A percentile compares a stretch with the other conserved stretches of the same genome.
Evolutionary conservation across 2,888 invertebrate species (phyloP).

Genomic region (Trileptium ribeirensis): DNA sequence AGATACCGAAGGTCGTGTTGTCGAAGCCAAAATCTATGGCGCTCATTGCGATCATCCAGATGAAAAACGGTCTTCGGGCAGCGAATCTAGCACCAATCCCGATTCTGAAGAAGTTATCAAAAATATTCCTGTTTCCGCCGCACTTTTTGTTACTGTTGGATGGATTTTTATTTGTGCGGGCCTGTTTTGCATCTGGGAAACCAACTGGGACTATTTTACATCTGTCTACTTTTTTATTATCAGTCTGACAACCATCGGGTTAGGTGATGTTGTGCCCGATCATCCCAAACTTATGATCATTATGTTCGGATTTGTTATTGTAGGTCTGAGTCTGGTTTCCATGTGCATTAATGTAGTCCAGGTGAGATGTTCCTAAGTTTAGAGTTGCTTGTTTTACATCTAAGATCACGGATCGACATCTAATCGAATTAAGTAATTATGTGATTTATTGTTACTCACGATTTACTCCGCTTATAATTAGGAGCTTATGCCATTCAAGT

Average conservation of each 20-base stretch:
- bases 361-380: too few relatives aligned
- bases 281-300: conserved; percentile 55
- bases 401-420: too few relatives aligned
- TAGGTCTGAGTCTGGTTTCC: conserved; percentile 55
- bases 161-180: conserved; percentile 81
- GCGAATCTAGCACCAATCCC: background rate
- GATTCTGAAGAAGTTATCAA: conserved; percentile 15
- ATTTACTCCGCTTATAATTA: too few relatives aligned
- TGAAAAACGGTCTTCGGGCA: background rate
- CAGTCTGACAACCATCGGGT: conserved; percentile 53
- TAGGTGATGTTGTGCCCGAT: conserved; percentile 55
- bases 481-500: too few relatives aligned
- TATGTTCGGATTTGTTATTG: conserved; percentile 53
- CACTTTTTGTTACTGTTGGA: conserved; percentile 72
- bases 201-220: conserved; percentile 54
- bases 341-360: conserved; percentile 55
- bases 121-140: conserved; percentile 21
- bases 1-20: background rate
- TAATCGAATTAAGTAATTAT: too few relatives aligned
- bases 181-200: conserved; percentile 83
- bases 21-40: background rate
- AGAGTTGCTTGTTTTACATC: too few relatives aligned
- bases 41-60: background rate
- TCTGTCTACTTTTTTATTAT: conserved; percentile 56
- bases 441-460: too few relatives aligned